phyloP scores from a whole-genome alignment of 2,888 invertebrate genomes.

The Acrobasis suavella region DNA sequence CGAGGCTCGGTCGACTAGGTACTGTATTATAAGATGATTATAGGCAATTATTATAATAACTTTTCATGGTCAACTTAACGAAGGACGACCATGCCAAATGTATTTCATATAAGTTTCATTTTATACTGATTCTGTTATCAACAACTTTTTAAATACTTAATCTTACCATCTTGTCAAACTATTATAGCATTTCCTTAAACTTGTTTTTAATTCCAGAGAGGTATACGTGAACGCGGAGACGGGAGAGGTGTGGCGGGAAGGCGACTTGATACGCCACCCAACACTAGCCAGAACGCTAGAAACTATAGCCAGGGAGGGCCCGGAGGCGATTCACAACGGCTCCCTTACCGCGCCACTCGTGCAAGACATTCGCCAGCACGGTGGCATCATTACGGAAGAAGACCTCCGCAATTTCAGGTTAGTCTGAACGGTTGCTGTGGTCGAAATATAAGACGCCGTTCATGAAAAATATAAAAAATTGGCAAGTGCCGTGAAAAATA shows the following conservation, averaged over 20 bases:
- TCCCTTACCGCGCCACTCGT: slow-evolving; percentile 84
- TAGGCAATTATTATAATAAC: too few relatives aligned
- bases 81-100: too few relatives aligned
- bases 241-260: slow-evolving; percentile 81
- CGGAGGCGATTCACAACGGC: slow-evolving; percentile 89
- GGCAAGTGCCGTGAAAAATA: too few relatives aligned
- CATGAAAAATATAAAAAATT: too few relatives aligned
- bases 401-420: slow-evolving; percentile 89
- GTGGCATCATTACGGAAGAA: slow-evolving; percentile 89
- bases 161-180: background rate
- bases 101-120: too few relatives aligned
- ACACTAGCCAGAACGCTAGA: slow-evolving; percentile 87
- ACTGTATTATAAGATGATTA: too few relatives aligned
- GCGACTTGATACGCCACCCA: slow-evolving; percentile 85
- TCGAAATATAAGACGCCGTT: too few relatives aligned
- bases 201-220: slow-evolving; percentile 53
- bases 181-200: background rate
- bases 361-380: slow-evolving; percentile 85
- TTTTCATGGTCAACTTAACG: too few relatives aligned
- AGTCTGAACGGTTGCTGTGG: slow-evolving; percentile 18
- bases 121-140: too few relatives aligned
- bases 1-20: too few relatives aligned
- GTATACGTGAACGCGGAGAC: slow-evolving; percentile 84
- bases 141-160: too few relatives aligned
- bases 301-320: slow-evolving; percentile 86